Evolutionary conservation across 2,797 vertebrate genomes (phyloP), one percentile per base, ranked within the genome.

Genomic region (Galagoides demidoff): DNA sequence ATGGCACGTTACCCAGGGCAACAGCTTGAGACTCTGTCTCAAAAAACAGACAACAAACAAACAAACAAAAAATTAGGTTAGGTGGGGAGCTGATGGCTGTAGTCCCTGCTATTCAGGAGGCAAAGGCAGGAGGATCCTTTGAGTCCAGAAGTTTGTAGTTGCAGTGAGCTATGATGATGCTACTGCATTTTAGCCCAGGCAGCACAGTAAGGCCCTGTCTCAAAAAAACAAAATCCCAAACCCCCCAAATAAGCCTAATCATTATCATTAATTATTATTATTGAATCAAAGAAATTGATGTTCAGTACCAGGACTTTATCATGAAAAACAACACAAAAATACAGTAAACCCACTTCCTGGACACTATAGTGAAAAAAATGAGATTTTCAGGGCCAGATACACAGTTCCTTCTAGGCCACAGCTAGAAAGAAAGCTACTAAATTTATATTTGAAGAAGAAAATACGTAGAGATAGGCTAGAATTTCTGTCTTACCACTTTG

Each of bases 401-500:
- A 64, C 14, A 66, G 57, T 37, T 86, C 76, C 6, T 59, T 55
- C 55, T 10, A 81, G 34, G 23, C 13, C 8, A 89, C 1, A 49
- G 5, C 23, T 81, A 66, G 34, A 16, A 92, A 90, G 55, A n/a
- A 31, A 23, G 12, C 22, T 10, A 31, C 34, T 68, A n/a, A 57
- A 64, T 29, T 23, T 25, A 16, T 43, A 85, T 3, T n/a, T 70
- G 37, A 89, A 92, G 23, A 88, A 86, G n/a, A 19, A 71, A 94
- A 25, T 20, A n/a, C 31, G 25, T 19, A 82, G 14, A 2, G 12
- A 20, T 31, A 85, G 27, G 27, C 19, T 85, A 79, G 78, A 37
- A 74, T 85, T 70, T 95, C 83, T 95, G 37, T 86, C 68, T 95
- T 19, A 43, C 2, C 4, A 73, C 17, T 89, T 63, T 79, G 64